phyloP scores from a whole-genome alignment of 2,888 invertebrate species.

The Leucozona laternaria region DNA sequence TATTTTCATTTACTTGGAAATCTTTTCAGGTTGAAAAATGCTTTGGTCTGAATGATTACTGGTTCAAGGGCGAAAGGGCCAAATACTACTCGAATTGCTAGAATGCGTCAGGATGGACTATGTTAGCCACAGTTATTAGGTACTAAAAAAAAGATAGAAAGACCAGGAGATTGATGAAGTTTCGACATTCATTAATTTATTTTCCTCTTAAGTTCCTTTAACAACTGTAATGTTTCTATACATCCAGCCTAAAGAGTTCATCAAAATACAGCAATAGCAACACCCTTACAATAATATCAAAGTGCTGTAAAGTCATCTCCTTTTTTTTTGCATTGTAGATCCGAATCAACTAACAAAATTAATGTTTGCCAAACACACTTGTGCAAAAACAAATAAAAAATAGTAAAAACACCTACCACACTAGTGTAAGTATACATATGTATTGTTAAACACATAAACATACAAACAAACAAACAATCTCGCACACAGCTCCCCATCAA shows the following conservation, averaged over 20 bases:
- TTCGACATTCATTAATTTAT: too few relatives aligned
- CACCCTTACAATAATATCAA: neutral
- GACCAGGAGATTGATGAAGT: too few relatives aligned
- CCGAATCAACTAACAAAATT: neutral
- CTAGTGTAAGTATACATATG: neutral
- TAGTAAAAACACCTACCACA: neutral
- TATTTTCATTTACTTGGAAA: too few relatives aligned
- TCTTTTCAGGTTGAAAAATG: too few relatives aligned
- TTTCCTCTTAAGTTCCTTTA: too few relatives aligned
- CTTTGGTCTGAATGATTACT: too few relatives aligned
- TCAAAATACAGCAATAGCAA: neutral
- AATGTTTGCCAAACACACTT: slow-evolving; percentile 69
- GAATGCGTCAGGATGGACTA: too few relatives aligned
- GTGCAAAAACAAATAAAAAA: slow-evolving; percentile 56
- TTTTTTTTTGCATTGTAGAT: neutral
- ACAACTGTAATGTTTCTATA: neutral
- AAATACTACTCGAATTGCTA: too few relatives aligned
- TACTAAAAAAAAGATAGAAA: too few relatives aligned
- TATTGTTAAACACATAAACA: slow-evolving; percentile 63
- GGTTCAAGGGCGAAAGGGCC: too few relatives aligned
- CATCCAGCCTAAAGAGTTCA: neutral
- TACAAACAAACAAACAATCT: slow-evolving; percentile 14
- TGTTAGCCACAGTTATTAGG: too few relatives aligned
- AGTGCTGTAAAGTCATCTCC: neutral
- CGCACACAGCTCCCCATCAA: neutral